Percentiles rank a stretch among this genome's conserved stretches.
phyloP scores from a whole-genome alignment of 1,140 invertebrate species.

The Drosophila sucinea region DNA sequence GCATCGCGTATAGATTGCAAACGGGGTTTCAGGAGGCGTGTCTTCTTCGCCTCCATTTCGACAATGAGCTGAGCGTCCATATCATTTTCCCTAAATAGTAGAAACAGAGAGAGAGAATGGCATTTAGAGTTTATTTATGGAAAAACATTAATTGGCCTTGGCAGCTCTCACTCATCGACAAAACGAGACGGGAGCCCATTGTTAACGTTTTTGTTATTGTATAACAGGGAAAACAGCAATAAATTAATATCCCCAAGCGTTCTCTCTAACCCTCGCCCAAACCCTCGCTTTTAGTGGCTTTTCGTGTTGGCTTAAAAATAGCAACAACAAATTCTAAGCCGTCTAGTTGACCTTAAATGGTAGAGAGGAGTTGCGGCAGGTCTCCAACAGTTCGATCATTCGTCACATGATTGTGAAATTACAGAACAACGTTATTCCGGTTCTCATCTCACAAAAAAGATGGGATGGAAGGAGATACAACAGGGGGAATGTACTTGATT shows the following conservation, averaged over 20 bases:
- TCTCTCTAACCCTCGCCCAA: conserved; percentile 2
- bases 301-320: conserved; percentile 42
- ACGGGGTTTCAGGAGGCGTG: conserved; percentile 91
- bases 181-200: conserved; percentile 24
- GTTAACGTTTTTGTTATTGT: conserved; percentile 32
- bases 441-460: conserved; percentile 32
- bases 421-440: conserved; percentile 59
- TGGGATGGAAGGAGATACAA: conserved; percentile 30
- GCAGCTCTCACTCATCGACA: neutral
- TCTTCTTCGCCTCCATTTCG: conserved; percentile 94
- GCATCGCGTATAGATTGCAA: conserved; percentile 83
- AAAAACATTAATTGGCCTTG: conserved; percentile 8
- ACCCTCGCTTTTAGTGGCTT: neutral
- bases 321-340: conserved; percentile 9
- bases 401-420: conserved; percentile 21
- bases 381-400: neutral
- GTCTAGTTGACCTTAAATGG: neutral
- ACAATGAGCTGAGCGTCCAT: conserved; percentile 93
- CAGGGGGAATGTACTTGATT: conserved; percentile 47
- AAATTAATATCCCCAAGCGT: neutral
- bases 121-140: conserved; percentile 26
- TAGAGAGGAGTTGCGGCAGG: neutral
- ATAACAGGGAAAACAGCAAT: conserved; percentile 20
- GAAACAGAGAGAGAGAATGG: conserved; percentile 20
- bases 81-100: conserved; percentile 88